Percentiles rank a stretch among this genome's conserved stretches.
Conservation (phyloP, 2,113 vertebrate genomes). For the Syngnathus floridae region DNA sequence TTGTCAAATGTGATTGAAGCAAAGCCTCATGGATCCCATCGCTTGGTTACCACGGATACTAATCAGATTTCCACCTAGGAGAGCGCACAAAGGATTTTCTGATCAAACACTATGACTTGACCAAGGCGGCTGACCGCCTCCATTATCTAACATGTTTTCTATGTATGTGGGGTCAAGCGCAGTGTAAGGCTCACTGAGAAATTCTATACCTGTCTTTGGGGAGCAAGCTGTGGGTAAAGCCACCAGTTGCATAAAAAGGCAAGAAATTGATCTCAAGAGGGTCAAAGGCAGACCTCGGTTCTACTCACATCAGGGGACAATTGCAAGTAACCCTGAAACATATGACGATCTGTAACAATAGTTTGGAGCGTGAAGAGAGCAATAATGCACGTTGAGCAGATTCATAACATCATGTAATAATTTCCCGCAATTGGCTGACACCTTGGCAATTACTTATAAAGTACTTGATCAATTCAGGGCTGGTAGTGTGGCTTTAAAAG, state of each 20-base stretch:
- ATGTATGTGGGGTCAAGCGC: conserved; percentile 82
- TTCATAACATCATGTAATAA: not conserved
- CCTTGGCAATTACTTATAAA: not conserved
- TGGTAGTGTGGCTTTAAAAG: conserved; percentile 22
- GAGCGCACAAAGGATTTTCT: conserved; percentile 82
- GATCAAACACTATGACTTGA: conserved; percentile 83
- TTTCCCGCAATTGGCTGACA: not conserved
- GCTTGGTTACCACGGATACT: conserved; percentile 87
- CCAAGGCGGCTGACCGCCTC: conserved; percentile 73
- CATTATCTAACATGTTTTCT: conserved; percentile 95
- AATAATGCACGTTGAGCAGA: conserved; percentile 10
- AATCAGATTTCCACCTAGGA: conserved; percentile 93
- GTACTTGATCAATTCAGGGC: not conserved
- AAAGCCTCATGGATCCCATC: conserved; percentile 77
- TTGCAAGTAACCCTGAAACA: conserved; percentile 40
- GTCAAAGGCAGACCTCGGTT: conserved; percentile 48
- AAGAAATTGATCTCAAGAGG: conserved; percentile 46
- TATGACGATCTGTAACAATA: conserved; percentile 27
- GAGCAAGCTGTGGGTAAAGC: conserved; percentile 52
- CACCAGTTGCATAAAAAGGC: conserved; percentile 45
- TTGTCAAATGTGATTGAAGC: conserved; percentile 83
- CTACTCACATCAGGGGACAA: conserved; percentile 43
- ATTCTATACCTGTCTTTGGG: conserved; percentile 79
- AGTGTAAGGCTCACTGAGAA: conserved; percentile 87
- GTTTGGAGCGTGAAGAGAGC: conserved; percentile 20